A percentile compares a stretch with the other conserved stretches of the same genome.
phyloP scores from a whole-genome alignment of 1,140 invertebrate genomes.

The Helicoverpa armigera region DNA sequence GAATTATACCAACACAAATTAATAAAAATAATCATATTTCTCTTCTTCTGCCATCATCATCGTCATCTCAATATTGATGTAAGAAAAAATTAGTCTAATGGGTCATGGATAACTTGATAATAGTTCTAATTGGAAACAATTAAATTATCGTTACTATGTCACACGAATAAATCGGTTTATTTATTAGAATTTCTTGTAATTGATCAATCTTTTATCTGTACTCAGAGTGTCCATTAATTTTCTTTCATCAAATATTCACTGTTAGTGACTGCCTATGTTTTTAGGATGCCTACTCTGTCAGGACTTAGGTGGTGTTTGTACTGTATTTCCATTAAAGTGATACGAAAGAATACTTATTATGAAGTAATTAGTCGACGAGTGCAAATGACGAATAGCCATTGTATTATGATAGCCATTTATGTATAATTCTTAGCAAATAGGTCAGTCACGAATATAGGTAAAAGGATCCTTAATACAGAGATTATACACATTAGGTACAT shows the following conservation, averaged over 20 bases:
- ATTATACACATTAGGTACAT: too few relatives aligned
- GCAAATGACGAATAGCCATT: neutral
- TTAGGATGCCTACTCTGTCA: too few relatives aligned
- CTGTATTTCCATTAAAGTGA: too few relatives aligned
- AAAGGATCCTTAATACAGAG: too few relatives aligned
- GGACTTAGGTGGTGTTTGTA: too few relatives aligned
- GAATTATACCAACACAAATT: neutral
- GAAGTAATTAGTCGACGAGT: neutral
- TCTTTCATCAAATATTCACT: neutral
- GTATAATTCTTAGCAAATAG: neutral
- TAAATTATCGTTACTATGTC: constrained; percentile 34
- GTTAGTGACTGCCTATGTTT: too few relatives aligned
- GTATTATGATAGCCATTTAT: too few relatives aligned
- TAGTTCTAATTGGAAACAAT: constrained; percentile 25
- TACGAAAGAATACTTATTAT: too few relatives aligned
- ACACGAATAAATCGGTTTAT: neutral
- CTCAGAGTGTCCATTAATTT: too few relatives aligned
- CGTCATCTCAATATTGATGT: constrained; percentile 11
- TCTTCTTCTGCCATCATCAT: neutral
- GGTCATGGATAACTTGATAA: constrained; percentile 47
- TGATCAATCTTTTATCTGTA: neutral
- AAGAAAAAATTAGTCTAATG: constrained; percentile 48
- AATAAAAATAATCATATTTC: neutral
- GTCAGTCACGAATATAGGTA: neutral
- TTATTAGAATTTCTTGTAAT: neutral